These are phyloP conservation scores for Plebejus anna DNA, from an alignment of 2,888 invertebrate genomes.

Conservation along the genomic window DNA sequence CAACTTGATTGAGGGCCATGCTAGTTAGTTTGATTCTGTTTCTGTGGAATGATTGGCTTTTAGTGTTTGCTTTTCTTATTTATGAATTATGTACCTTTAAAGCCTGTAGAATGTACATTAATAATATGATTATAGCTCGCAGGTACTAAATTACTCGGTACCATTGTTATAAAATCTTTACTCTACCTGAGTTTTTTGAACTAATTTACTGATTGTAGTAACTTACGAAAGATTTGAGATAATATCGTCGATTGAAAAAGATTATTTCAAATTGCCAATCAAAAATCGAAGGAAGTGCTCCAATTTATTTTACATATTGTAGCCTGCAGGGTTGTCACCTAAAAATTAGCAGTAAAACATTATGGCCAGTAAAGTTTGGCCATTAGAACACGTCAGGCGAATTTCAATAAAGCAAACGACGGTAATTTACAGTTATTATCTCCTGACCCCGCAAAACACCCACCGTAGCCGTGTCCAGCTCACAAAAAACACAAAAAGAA, in stretches of 20 bases:
- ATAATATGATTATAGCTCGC: background rate
- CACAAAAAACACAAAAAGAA: conserved; percentile 67
- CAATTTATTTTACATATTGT: background rate
- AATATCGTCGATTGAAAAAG: background rate
- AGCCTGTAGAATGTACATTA: conserved; percentile 8
- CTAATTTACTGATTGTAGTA: background rate
- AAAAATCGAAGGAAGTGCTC: background rate
- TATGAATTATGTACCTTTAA: conserved; percentile 33
- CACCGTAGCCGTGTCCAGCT: conserved; percentile 66
- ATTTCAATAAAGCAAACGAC: conserved; percentile 75
- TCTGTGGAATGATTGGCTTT: conserved; percentile 63
- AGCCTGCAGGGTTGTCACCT: conserved; percentile 7
- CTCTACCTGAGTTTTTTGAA: background rate
- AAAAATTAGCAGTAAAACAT: conserved; percentile 32
- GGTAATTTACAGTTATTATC: conserved; percentile 80
- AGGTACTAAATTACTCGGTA: background rate
- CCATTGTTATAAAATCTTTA: background rate
- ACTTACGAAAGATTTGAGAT: too few species aligned
- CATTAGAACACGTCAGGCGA: conserved; percentile 67
- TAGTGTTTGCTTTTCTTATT: conserved; percentile 50
- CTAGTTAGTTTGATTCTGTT: conserved; percentile 59
- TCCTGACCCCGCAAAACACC: conserved; percentile 78
- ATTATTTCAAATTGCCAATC: background rate
- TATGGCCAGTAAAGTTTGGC: conserved; percentile 51
- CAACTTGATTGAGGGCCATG: conserved; percentile 63